These are phyloP conservation scores for Perithous albicinctus DNA, from an alignment of 2,888 invertebrate species.

Conservation along the genomic window DNA sequence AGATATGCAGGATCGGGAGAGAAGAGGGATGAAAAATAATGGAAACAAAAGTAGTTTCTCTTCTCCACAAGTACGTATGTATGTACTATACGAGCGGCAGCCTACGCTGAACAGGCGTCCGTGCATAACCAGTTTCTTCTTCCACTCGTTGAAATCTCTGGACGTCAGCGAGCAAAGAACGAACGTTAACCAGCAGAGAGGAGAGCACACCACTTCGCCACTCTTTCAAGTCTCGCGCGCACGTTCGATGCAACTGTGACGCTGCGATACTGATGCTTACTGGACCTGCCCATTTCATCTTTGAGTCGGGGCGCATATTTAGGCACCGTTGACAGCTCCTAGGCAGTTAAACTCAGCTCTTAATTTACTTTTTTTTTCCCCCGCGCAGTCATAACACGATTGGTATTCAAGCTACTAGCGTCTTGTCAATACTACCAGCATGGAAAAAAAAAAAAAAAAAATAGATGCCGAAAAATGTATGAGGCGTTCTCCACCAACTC, in stretches of 20 bases:
- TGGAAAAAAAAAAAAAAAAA: too few relatives aligned
- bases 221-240: slow-evolving; percentile 34
- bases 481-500: too few relatives aligned
- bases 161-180: slow-evolving; percentile 49
- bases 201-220: slow-evolving; percentile 35
- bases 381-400: neutral
- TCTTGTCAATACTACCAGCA: too few relatives aligned
- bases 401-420: neutral
- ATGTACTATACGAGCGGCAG: slow-evolving; percentile 55
- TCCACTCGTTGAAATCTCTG: slow-evolving; percentile 75
- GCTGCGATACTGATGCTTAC: slow-evolving; percentile 19
- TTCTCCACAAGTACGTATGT: slow-evolving; percentile 59
- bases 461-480: too few relatives aligned
- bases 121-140: slow-evolving; percentile 75
- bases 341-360: neutral
- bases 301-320: neutral
- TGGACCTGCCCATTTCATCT: slow-evolving; percentile 3
- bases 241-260: slow-evolving; percentile 21
- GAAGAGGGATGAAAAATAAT: slow-evolving; percentile 59
- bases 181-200: slow-evolving; percentile 18
- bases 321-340: neutral
- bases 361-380: neutral
- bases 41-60: slow-evolving; percentile 66
- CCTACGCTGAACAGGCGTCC: slow-evolving; percentile 69
- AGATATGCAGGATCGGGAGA: slow-evolving; percentile 49